Evolutionary conservation across 1,140 invertebrate species (phyloP).

Genomic region (Formica selysi): DNA sequence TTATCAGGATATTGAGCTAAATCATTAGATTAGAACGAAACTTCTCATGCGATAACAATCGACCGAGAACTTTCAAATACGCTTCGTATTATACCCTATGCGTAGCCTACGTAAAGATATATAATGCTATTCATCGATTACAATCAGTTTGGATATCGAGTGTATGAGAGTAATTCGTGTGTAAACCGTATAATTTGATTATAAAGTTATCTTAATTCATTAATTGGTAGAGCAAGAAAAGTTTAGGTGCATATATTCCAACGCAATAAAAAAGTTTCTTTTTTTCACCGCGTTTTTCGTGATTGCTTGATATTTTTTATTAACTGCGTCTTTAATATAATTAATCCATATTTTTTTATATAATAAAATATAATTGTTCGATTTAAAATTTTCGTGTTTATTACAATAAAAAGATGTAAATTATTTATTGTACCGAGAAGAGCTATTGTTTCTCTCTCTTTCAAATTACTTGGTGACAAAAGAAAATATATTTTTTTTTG

Average conservation of each 20-base stretch:
- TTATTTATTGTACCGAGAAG: not conserved
- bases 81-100: not conserved
- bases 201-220: not conserved
- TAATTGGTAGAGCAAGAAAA: not conserved
- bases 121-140: constrained; percentile 28
- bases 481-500: not conserved
- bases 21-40: not conserved
- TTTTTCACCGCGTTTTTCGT: not conserved
- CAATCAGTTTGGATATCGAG: not conserved
- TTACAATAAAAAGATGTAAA: not conserved
- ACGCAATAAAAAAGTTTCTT: not conserved
- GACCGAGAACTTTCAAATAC: not conserved
- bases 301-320: not conserved
- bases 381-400: not conserved
- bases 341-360: not conserved
- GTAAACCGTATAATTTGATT: not conserved
- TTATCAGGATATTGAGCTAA: not conserved
- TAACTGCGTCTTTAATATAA: not conserved
- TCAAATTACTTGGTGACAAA: not conserved
- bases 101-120: not conserved
- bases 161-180: not conserved
- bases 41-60: constrained; percentile 53
- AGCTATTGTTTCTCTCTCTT: not conserved
- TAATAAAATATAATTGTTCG: not conserved
- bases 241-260: not conserved